Percentiles rank a stretch among this genome's conserved stretches.
phyloP scores from a whole-genome alignment of 2,797 vertebrate genomes.

The Prionace glauca region DNA sequence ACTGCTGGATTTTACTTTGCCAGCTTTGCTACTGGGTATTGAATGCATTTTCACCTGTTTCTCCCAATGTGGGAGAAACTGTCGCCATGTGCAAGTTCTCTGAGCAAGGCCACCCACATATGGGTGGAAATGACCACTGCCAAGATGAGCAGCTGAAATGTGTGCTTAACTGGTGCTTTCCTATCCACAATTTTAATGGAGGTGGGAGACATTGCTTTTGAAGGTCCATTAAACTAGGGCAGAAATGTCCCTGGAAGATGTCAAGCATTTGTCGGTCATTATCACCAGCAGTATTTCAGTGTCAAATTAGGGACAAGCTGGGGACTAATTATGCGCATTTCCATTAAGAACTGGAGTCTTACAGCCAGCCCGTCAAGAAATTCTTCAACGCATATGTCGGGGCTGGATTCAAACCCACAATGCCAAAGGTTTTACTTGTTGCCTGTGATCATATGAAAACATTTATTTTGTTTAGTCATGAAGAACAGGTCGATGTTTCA shows the following conservation, averaged over 20 bases:
- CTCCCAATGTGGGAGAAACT: neutral
- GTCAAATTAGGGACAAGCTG: neutral
- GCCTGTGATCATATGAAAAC: neutral
- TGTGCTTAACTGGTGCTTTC: neutral
- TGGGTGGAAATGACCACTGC: neutral
- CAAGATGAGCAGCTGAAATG: neutral
- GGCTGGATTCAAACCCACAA: neutral
- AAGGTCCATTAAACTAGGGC: neutral
- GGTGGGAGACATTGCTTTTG: neutral
- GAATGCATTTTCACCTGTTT: neutral
- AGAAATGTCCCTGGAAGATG: neutral
- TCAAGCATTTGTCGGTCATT: neutral
- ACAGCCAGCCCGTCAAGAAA: neutral
- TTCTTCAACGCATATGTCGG: neutral
- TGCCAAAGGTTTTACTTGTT: neutral
- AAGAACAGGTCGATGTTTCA: neutral
- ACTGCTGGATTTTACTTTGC: slow-evolving; percentile 3
- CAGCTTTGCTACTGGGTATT: neutral
- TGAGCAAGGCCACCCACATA: too few species aligned
- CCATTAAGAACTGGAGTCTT: neutral
- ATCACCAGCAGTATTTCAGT: slow-evolving; percentile 3
- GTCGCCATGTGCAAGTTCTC: neutral
- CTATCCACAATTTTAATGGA: neutral
- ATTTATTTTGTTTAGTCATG: neutral
- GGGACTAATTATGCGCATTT: neutral